Base-by-base conservation (phyloP, 92 coral and sea anemone genomes). In the Palythoa caribaeorum region DNA sequence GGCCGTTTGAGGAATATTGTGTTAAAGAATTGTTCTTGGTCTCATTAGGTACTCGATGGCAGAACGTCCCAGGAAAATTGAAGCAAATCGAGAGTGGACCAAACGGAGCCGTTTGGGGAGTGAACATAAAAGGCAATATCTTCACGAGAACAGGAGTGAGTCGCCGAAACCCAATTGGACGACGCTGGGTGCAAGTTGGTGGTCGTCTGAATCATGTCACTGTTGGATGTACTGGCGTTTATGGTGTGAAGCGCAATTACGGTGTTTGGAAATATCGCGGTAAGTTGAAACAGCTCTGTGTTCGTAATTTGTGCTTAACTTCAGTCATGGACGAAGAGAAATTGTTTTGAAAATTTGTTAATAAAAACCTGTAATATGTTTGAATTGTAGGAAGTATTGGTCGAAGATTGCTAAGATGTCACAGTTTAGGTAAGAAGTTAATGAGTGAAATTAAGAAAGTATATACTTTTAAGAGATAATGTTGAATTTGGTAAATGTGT, bases 161-260 rank as follows among this genome's bases (percentile, higher is more conserved):
- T 36, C 36, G 21, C 11, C 2, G 9, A 11, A 71, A 28, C 6
- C 75, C 75, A 8, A 12, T 20, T 2, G 75, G 75, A 36, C 36
- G 75, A 71, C 75, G 75, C 14, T 74, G 78, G 78, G 78, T 44
- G 20, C 12, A 10, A 6, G 44, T 74, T 13, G 35, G 53, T 3
- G 78, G 78, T 39, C 48, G n/a, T 13, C 35, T 74, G 13, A 74
- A 14, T 10, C 20, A 17, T 9, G 60, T 76, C 6, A 47, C 79
- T 0, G 79, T 76, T 40, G 79, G 79, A 10, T 76, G 79, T 20
- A 76, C 79, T 50, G 79, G 79, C n/a, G 79, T 76, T 50, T 76
- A 76, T n/a, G 79, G 79, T 2, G 59, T 76, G n/a, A 48, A 16
- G 38, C 35, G 38, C n/a, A 52, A 50, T 10, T 53, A 40, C 36